phyloP scores from a whole-genome alignment of 2,113 vertebrate genomes.

The Coreoperca whiteheadi region DNA sequence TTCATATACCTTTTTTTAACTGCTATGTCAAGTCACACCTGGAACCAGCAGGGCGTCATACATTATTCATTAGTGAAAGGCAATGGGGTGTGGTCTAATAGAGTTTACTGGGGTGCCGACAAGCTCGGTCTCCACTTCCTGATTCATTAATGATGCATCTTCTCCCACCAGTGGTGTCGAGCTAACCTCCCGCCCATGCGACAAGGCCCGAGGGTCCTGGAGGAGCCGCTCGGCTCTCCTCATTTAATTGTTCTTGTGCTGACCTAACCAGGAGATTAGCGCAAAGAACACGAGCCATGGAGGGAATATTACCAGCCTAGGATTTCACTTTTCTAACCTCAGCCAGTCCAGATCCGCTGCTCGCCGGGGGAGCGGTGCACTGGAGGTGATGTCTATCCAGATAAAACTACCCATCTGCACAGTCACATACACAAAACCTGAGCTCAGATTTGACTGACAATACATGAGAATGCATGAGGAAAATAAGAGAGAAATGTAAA shows the following conservation, averaged over 20 bases:
- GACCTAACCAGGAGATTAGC: slow-evolving; percentile 75
- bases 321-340: slow-evolving; percentile 65
- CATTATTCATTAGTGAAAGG: slow-evolving; percentile 83
- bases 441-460: slow-evolving; percentile 14
- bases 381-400: slow-evolving; percentile 34
- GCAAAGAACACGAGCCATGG: slow-evolving; percentile 40
- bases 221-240: slow-evolving; percentile 64
- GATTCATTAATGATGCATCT: slow-evolving; percentile 82
- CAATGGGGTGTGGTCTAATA: slow-evolving; percentile 84
- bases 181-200: slow-evolving; percentile 63
- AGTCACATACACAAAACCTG: not conserved
- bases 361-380: not conserved
- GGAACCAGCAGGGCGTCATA: slow-evolving; percentile 77
- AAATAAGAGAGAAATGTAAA: slow-evolving; percentile 1
- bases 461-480: not conserved
- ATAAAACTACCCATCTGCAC: slow-evolving; percentile 22
- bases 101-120: slow-evolving; percentile 76
- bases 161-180: slow-evolving; percentile 67
- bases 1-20: slow-evolving; percentile 80
- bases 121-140: slow-evolving; percentile 70
- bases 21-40: slow-evolving; percentile 80
- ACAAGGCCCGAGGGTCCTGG: slow-evolving; percentile 57
- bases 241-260: slow-evolving; percentile 75
- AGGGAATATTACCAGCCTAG: slow-evolving; percentile 45
- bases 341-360: slow-evolving; percentile 53